phyloP scores from a whole-genome alignment of 1,140 invertebrate species.

The Drosophila sp. region DNA sequence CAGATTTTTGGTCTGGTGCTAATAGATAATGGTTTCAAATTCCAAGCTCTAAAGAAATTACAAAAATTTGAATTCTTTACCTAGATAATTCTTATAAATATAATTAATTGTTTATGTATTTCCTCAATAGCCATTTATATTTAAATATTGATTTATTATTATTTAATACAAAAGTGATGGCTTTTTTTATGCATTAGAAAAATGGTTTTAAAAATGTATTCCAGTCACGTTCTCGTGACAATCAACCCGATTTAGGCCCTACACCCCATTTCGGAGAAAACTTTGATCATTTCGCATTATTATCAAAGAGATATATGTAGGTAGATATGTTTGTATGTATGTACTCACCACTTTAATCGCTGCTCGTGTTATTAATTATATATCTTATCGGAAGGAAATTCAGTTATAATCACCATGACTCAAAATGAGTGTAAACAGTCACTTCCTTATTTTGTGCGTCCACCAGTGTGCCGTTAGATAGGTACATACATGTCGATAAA shows the following conservation, averaged over 20 bases:
- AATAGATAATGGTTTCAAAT: background rate
- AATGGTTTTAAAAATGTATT: background rate
- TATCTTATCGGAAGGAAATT: slow-evolving; percentile 5
- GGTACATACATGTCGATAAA: slow-evolving; percentile 22
- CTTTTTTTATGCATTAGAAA: slow-evolving; percentile 15
- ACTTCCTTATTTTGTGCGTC: background rate
- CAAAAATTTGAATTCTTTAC: background rate
- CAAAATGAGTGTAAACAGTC: background rate
- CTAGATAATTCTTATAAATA: background rate
- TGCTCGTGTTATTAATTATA: slow-evolving; percentile 28
- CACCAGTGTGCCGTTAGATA: background rate
- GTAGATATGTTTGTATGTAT: background rate
- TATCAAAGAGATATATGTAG: slow-evolving; percentile 15
- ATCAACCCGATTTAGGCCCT: slow-evolving; percentile 17
- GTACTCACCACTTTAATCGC: slow-evolving; percentile 28
- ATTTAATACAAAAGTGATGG: slow-evolving; percentile 28
- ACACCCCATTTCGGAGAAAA: slow-evolving; percentile 10
- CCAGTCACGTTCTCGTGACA: slow-evolving; percentile 30
- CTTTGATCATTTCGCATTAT: slow-evolving; percentile 40
- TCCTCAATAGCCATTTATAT: slow-evolving; percentile 18
- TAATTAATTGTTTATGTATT: slow-evolving; percentile 14
- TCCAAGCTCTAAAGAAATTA: background rate
- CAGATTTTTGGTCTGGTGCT: too few species aligned
- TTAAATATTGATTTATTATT: slow-evolving; percentile 27
- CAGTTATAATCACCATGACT: slow-evolving; percentile 1